Conservation (phyloP, 2,888 invertebrate genomes). For the Limnephilus lunatus region DNA sequence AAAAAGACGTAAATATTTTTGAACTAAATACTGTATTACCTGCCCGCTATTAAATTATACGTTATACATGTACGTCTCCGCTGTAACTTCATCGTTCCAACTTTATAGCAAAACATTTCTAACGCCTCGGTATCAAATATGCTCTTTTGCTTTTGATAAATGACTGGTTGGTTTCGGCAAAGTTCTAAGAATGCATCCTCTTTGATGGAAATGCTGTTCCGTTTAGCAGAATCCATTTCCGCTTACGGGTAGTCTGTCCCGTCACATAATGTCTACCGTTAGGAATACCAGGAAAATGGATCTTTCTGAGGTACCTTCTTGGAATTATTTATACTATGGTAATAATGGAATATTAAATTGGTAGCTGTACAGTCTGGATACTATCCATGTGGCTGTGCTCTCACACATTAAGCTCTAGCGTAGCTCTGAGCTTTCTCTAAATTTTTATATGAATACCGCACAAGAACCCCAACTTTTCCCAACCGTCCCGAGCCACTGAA, state of each 20-base stretch:
- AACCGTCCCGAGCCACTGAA: too few relatives aligned
- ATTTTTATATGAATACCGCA: too few relatives aligned
- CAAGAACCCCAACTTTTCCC: too few relatives aligned
- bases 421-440: too few relatives aligned
- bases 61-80: background rate
- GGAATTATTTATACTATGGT: background rate
- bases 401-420: too few relatives aligned
- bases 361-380: background rate
- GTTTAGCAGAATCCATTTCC: background rate
- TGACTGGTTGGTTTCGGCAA: background rate
- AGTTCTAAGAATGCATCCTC: background rate
- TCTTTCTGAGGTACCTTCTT: background rate
- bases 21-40: background rate
- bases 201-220: background rate
- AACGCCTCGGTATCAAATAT: background rate
- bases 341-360: background rate
- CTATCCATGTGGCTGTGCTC: too few relatives aligned
- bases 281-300: background rate
- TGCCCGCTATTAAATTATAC: background rate
- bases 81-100: background rate
- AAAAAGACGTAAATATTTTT: too few relatives aligned
- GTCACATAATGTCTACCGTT: background rate
- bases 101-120: background rate
- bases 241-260: background rate
- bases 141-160: background rate